phyloP scores from a whole-genome alignment of 2,113 vertebrate genomes.

The Notarius quadriscutis region DNA sequence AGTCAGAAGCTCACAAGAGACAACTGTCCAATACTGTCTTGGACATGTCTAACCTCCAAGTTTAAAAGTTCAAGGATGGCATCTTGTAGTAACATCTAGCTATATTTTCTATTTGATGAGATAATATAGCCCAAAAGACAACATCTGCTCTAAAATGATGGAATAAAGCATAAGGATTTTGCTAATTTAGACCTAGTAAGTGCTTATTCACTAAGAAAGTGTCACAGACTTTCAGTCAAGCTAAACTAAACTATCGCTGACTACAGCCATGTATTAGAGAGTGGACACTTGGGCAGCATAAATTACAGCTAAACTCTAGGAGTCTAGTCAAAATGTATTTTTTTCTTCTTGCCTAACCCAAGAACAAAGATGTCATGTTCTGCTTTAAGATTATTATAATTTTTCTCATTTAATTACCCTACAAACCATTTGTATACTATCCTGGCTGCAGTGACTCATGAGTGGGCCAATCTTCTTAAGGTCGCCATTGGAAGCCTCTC shows the following conservation, averaged over 20 bases:
- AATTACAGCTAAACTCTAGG: neutral
- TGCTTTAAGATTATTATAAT: neutral
- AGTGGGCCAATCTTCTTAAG: neutral
- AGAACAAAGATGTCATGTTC: neutral
- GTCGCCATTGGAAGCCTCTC: constrained; percentile 2
- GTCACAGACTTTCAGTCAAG: neutral
- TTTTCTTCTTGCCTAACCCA: neutral
- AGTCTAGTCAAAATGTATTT: neutral
- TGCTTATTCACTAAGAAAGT: neutral
- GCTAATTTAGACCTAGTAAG: neutral
- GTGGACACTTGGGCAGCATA: neutral
- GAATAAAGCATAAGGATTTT: neutral
- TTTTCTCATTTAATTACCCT: constrained; percentile 12
- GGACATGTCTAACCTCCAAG: neutral
- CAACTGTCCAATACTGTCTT: neutral
- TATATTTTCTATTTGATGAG: neutral
- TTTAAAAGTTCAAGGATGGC: too few relatives aligned
- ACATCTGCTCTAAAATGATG: neutral
- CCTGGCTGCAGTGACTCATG: constrained; percentile 14
- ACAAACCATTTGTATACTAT: neutral
- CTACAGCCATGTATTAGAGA: neutral
- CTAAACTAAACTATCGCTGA: neutral
- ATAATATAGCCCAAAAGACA: neutral
- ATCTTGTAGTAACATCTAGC: neutral
- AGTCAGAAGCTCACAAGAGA: neutral